Base-by-base conservation (phyloP, 2,113 vertebrate genomes). In the Arothron firmamentum region DNA sequence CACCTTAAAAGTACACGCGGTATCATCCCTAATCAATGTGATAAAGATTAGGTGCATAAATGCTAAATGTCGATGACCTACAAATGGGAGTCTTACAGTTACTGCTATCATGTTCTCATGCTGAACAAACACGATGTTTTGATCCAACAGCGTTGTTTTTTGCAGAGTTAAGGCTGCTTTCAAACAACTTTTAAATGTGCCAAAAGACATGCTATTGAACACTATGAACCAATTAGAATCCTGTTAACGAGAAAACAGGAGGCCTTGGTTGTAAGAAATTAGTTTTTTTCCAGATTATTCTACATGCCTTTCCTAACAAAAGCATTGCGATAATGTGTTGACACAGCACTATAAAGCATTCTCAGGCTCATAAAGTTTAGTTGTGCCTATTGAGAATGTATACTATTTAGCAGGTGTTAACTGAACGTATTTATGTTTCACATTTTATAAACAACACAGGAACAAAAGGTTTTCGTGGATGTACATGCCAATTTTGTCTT, bases 271-370 rank as follows among this genome's bases (percentile, higher is more conserved):
- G 62, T 62, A 31, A 46, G 10, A 20, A 47, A 14, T 21, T 10
- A 10, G 52, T 34, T 70, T 65, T 70, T 65, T 54, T 16, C 21
- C 17, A 38, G 34, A 38, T 38, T 9, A 38, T 15, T 57, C 46
- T 17, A 15, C 51, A 72, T 80, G 77, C 70, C 72, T 86, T 75
- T 6, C 34, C 17, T 47, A 59, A 51, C 21, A 67, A 21, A 67
- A 47, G 47, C 8, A 12, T 5, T 54, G 46, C 52, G 25, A 58
- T 46, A 31, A 55, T 51, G 5, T 49, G 6, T 23, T 38, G 6
- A 64, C 28, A 43, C 13, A 38, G 45, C 19, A 56, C 43, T 38
- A 12, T 12, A n/a, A n/a, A n/a, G n/a, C n/a, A n/a, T n/a, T n/a
- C n/a, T n/a, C n/a, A n/a, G 59, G 52, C 5, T 16, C 41, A 11